Evolutionary conservation across 2,888 invertebrate genomes (phyloP), one percentile per base, ranked within the genome.

Genomic region (Scaptomyza polygonia): DNA sequence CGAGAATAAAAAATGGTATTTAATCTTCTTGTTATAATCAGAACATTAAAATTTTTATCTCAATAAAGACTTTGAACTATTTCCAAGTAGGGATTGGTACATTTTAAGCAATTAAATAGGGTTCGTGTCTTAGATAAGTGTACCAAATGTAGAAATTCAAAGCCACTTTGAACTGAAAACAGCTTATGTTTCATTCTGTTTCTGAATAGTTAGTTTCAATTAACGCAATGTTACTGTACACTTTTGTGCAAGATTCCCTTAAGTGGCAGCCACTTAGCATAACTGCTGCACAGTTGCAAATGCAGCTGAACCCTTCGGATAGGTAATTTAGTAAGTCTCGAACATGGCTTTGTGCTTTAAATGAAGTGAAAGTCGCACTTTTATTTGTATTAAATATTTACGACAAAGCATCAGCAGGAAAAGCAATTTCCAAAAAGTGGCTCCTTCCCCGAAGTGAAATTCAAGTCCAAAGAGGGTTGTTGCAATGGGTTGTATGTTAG

Each of bases 341-440:
- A 67, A 73, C 73, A 66, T 58, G 61, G 61, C n/a, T 75, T 84
- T 72, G 44, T 25, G 66, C 68, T 72, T 78, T 67, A 81, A 72
- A 72, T 69, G 69, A 80, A 86, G 81, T 78, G 87, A 80, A 86
- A 71, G 84, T 80, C 75, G 87, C 75, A 80, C 61, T 78, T 78
- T 86, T 82, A 86, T 81, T 81, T 70, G 43, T 72, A 82, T 86
- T 75, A 82, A 82, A 84, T 78, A 82, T 82, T 82, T 70, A 82
- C 76, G 67, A 67, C 54, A 74, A 53, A 63, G 52, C 78, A 66
- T 52, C 53, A 66, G 64, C 58, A 56, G 63, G 32, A 78, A 80
- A 79, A 67, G 61, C 66, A 79, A 77, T 69, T 69, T 77, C 49
- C 69, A 62, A 71, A 72, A 67, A 61, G 61, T 47, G 53, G 48